phyloP scores from a whole-genome alignment of 1,140 invertebrate species.

The Drosophila micromelanica region DNA sequence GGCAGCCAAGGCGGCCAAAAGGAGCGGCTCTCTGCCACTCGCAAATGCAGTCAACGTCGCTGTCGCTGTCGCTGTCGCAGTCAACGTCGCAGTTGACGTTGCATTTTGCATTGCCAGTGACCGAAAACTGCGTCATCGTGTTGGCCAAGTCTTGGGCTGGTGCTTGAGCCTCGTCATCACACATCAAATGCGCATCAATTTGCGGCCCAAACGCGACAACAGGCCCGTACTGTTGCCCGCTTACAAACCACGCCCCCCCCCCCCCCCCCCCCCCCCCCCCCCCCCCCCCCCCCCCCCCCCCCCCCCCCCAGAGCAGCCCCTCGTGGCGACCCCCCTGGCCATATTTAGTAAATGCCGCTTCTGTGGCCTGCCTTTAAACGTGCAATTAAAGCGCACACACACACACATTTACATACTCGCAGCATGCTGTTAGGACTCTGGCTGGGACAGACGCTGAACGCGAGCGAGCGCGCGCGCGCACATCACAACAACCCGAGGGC shows the following conservation, averaged over 20 bases:
- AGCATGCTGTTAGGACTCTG: conserved; percentile 39
- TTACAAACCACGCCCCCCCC: too few species aligned
- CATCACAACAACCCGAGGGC: conserved; percentile 84
- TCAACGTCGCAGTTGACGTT: conserved; percentile 2
- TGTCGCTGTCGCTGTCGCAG: conserved; percentile 24
- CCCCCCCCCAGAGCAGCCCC: too few species aligned
- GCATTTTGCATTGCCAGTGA: too few species aligned
- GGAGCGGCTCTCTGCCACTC: conserved; percentile 23
- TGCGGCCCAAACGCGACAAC: conserved; percentile 67
- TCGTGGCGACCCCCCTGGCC: conserved; percentile 60
- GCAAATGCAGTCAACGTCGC: not conserved
- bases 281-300: not conserved
- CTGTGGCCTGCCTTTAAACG: conserved; percentile 80
- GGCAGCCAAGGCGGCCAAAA: conserved; percentile 32
- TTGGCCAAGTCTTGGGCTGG: not conserved
- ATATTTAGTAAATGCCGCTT: conserved; percentile 83
- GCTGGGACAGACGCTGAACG: not conserved
- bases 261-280: not conserved
- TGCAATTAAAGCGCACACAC: conserved; percentile 76
- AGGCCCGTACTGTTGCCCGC: conserved; percentile 24
- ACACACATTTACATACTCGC: not conserved
- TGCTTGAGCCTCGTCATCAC: conserved; percentile 47
- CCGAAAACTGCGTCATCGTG: not conserved
- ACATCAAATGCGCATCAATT: conserved; percentile 80
- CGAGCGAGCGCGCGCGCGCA: conserved; percentile 47